Evolutionary conservation across 2,888 invertebrate genomes (phyloP).

Genomic region (Papilio gigon): DNA sequence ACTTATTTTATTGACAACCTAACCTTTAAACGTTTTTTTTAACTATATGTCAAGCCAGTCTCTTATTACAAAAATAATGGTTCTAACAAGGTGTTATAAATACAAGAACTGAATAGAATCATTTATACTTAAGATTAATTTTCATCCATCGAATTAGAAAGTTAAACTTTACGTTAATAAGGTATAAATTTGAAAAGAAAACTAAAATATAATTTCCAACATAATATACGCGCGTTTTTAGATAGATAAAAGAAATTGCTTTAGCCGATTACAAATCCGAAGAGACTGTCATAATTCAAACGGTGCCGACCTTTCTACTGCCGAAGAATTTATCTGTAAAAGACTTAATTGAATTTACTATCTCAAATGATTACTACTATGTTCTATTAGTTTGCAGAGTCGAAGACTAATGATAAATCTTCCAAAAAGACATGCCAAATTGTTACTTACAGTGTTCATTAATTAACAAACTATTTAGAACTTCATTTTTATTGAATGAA

Average conservation of each 20-base stretch:
- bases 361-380: conserved; percentile 13
- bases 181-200: background rate
- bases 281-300: conserved; percentile 30
- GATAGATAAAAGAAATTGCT: conserved; percentile 18
- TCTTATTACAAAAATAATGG: background rate
- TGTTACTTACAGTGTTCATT: background rate
- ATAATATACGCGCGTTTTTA: background rate
- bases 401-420: background rate
- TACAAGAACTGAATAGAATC: background rate
- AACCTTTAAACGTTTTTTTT: too few relatives aligned
- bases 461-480: background rate
- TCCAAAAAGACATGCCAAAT: background rate
- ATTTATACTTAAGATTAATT: background rate
- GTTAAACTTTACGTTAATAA: background rate
- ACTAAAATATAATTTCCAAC: background rate
- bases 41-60: too few relatives aligned
- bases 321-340: conserved; percentile 8
- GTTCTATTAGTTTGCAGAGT: background rate
- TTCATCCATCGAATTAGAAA: background rate
- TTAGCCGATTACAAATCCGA: conserved; percentile 18
- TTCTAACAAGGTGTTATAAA: background rate
- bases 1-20: too few relatives aligned
- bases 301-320: background rate
- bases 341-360: conserved; percentile 26
- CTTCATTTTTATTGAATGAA: background rate